Base-by-base conservation (phyloP, 2,113 vertebrate genomes). In the Festucalex cinctus region DNA sequence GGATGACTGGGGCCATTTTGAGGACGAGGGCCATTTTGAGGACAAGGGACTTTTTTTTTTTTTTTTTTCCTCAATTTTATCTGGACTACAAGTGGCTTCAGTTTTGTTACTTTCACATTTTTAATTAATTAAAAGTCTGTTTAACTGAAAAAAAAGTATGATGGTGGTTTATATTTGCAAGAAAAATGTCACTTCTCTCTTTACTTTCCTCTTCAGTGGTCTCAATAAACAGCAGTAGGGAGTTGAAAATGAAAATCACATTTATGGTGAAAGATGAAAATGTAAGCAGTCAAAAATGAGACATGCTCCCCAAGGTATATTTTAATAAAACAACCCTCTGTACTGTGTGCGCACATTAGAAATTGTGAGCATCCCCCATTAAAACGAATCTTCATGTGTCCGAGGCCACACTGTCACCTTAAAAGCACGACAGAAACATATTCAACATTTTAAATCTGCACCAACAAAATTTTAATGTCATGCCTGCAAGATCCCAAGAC, bases 111-210 rank as follows among this genome's bases (percentile, higher is more conserved):
- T 66, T 78, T 69, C 46, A 65, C 67, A 78, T 49, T 63, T 56
- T 28, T 65, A 8, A 63, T 71, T 43, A 56, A 87, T 85, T 86
- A 88, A 86, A 88, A 74, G 19, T 53, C 44, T 75, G 13, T 80
- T 60, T 53, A 69, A 73, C n/a, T 77, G 44, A 87, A 88, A 70
- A 65, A 75, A 70, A 65, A 75, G 67, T 78, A 73, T 69, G 56
- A 81, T 73, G 79, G 70, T 66, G 83, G 70, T 85, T 74, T 77
- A 72, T 83, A 65, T 82, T 77, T 79, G 69, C 68, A 35, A 65
- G 71, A 54, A 61, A 57, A 57, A 54, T 4, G 32, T 20, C 48
- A 43, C 26, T 35, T 53, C 54, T 16, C 49, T 65, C 16, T 35
- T 32, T 16, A 57, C 32, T 10, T 59, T 3, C 32, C 37, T 19